Evolutionary conservation across 2,888 invertebrate genomes (phyloP).

Genomic region (Dorcus hopei): DNA sequence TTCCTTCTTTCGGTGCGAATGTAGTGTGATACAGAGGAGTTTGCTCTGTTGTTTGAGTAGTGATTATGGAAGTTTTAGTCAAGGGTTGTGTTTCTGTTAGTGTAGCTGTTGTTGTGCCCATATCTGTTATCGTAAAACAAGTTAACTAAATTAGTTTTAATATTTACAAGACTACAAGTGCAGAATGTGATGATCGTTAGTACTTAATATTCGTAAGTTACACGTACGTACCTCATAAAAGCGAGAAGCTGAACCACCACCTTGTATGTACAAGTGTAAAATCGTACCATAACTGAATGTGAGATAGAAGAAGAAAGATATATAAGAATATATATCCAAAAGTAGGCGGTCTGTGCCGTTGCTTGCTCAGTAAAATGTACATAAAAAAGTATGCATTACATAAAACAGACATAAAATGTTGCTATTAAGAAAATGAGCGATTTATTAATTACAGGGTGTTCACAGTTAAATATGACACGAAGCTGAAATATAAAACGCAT

Average conservation of each 20-base stretch:
- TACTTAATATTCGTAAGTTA: background rate
- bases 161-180: background rate
- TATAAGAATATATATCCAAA: background rate
- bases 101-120: conserved; percentile 47
- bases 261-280: background rate
- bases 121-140: conserved; percentile 49
- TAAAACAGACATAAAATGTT: background rate
- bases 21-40: conserved; percentile 20
- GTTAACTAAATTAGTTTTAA: conserved; percentile 14
- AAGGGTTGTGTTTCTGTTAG: conserved; percentile 45
- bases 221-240: background rate
- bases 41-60: conserved; percentile 15
- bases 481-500: conserved; percentile 3
- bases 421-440: conserved; percentile 8
- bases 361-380: too few relatives aligned
- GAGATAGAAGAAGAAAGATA: background rate
- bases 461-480: background rate
- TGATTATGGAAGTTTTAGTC: conserved; percentile 26
- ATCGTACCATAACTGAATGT: background rate
- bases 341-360: conserved; percentile 15
- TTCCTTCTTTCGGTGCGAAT: conserved; percentile 7
- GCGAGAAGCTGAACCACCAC: too few relatives aligned
- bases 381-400: background rate
- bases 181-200: background rate
- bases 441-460: background rate